These are phyloP conservation scores for Rallus crepitans DNA, from an alignment of 2,797 vertebrate genomes.

Conservation along the genomic window DNA sequence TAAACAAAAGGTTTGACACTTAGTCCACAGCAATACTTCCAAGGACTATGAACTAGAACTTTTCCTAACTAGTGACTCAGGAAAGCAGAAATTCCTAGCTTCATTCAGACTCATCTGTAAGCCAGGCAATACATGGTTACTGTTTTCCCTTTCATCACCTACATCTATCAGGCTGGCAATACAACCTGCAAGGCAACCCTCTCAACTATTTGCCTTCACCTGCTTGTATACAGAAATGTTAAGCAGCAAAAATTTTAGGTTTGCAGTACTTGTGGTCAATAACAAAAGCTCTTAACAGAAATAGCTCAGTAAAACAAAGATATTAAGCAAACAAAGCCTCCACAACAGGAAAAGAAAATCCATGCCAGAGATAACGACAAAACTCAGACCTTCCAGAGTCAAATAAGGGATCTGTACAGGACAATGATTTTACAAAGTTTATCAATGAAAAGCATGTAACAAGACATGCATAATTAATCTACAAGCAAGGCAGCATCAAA, in stretches of 20 bases:
- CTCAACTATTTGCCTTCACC: not conserved
- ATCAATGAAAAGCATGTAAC: not conserved
- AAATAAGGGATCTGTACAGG: not conserved
- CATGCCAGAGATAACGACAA: not conserved
- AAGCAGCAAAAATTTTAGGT: not conserved
- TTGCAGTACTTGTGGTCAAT: not conserved
- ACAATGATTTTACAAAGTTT: not conserved
- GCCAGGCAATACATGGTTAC: not conserved
- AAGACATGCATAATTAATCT: not conserved
- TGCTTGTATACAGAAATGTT: not conserved
- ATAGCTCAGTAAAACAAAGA: not conserved
- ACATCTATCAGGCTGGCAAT: not conserved
- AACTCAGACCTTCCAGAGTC: not conserved
- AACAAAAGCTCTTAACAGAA: not conserved
- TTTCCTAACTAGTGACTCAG: not conserved
- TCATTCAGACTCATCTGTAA: not conserved
- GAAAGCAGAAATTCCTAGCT: not conserved
- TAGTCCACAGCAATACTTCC: not conserved
- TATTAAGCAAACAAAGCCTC: not conserved
- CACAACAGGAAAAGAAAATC: not conserved
- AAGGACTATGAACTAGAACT: not conserved
- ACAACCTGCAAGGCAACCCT: not conserved
- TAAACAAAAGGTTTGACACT: not conserved
- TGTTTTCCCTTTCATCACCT: not conserved
- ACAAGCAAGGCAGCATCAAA: not conserved